phyloP scores from a whole-genome alignment of 2,888 invertebrate species.

The Liopterus haemorrhoidalis region DNA sequence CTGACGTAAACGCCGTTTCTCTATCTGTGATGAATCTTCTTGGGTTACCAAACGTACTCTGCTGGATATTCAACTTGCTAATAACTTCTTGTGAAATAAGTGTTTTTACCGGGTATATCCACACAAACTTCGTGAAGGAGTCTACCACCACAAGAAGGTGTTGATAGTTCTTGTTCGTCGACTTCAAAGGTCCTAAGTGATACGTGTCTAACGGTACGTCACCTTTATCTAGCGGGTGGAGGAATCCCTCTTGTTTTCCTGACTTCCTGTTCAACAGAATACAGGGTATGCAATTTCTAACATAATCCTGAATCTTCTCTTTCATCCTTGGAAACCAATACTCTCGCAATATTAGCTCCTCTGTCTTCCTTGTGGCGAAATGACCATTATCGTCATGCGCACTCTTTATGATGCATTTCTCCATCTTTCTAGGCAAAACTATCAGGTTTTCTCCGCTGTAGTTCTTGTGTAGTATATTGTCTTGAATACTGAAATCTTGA shows the following conservation, averaged over 20 bases:
- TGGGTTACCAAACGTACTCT: constrained; percentile 23
- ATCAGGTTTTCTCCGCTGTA: background rate
- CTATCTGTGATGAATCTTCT: constrained; percentile 22
- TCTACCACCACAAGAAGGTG: constrained; percentile 38
- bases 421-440: background rate
- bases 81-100: constrained; percentile 24
- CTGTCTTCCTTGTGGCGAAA: constrained; percentile 7
- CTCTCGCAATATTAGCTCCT: constrained; percentile 8
- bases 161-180: constrained; percentile 26
- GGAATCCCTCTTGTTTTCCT: constrained; percentile 28
- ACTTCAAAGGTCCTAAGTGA: constrained; percentile 31
- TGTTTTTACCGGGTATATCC: constrained; percentile 38
- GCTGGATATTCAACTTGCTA: constrained; percentile 13
- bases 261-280: constrained; percentile 27
- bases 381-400: background rate
- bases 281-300: constrained; percentile 25
- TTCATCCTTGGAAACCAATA: constrained; percentile 16
- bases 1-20: constrained; percentile 26
- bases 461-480: background rate
- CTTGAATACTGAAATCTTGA: constrained; percentile 27
- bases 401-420: background rate
- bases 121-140: constrained; percentile 40
- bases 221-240: constrained; percentile 30
- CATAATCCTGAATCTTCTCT: constrained; percentile 7
- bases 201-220: constrained; percentile 29